phyloP scores from a whole-genome alignment of 2,113 vertebrate species.

The Rhodinocichla rosea region DNA sequence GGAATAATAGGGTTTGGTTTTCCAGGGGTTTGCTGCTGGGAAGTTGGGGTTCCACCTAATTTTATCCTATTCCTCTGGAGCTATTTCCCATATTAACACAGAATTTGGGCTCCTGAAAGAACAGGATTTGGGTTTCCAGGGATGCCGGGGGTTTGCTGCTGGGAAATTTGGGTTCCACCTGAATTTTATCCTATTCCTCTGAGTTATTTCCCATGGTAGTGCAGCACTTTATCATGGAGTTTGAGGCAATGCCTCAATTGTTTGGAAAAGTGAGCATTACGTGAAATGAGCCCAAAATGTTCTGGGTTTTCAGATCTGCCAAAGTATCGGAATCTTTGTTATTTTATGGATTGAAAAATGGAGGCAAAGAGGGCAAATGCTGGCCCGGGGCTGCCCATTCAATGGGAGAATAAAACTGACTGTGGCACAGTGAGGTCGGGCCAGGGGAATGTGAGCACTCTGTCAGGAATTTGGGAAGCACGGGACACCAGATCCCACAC shows the following conservation, averaged over 20 bases:
- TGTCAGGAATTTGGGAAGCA: not conserved
- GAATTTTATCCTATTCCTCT: no score
- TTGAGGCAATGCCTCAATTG: not conserved
- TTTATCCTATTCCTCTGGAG: no score
- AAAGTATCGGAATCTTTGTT: not conserved
- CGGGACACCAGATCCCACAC: fast-evolving
- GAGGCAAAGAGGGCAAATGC: not conserved
- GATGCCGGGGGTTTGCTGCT: no score
- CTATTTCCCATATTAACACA: no score
- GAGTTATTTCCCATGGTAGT: no score
- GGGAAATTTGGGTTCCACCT: no score
- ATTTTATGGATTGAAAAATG: not conserved
- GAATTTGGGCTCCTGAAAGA: no score
- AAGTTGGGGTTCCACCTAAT: no score
- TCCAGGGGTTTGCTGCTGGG: no score
- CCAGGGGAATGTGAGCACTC: not conserved
- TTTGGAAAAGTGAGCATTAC: not conserved
- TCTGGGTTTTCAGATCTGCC: not conserved
- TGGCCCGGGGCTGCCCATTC: not conserved
- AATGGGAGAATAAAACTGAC: not conserved
- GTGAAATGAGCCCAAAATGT: not conserved
- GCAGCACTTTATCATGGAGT: not conserved
- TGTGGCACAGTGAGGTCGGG: not conserved
- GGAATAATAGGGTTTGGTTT: no score
- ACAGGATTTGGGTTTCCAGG: no score